phyloP scores from a whole-genome alignment of 2,888 invertebrate genomes.

The Melieria picta region DNA sequence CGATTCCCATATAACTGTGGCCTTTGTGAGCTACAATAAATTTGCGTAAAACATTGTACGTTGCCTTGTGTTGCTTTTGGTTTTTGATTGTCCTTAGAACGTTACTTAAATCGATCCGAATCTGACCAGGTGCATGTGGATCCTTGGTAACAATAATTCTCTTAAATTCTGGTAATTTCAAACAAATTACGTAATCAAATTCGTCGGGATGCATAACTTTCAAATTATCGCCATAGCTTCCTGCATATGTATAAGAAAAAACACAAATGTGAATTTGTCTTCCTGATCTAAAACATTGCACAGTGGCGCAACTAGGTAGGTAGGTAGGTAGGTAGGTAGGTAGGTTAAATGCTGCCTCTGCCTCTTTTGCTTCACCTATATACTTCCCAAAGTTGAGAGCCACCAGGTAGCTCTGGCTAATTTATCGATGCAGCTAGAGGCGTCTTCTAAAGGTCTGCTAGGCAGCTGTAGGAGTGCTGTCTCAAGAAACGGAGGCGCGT shows the following conservation, averaged over 20 bases:
- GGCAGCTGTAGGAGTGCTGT: too few species aligned
- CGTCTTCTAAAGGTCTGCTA: too few species aligned
- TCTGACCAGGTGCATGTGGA: neutral
- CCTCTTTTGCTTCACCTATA: too few species aligned
- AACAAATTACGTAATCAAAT: constrained; percentile 1
- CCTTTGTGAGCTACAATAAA: neutral
- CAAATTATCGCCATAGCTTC: constrained; percentile 9
- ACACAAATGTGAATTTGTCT: neutral
- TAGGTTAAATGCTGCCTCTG: too few species aligned
- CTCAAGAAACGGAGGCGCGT: too few species aligned
- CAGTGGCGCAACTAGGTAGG: too few species aligned
- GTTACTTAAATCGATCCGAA: neutral
- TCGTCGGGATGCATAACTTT: neutral
- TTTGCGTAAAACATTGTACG: neutral
- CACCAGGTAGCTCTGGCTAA: too few species aligned
- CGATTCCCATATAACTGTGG: neutral
- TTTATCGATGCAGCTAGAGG: too few species aligned
- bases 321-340: too few species aligned
- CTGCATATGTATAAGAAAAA: neutral
- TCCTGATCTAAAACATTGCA: too few species aligned
- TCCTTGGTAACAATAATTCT: neutral
- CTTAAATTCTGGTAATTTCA: neutral
- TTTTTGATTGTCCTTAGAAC: neutral
- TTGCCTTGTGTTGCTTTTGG: neutral
- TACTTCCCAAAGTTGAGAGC: too few species aligned